Conservation (phyloP, 2,888 invertebrate genomes). For the Erebia epiphron region DNA sequence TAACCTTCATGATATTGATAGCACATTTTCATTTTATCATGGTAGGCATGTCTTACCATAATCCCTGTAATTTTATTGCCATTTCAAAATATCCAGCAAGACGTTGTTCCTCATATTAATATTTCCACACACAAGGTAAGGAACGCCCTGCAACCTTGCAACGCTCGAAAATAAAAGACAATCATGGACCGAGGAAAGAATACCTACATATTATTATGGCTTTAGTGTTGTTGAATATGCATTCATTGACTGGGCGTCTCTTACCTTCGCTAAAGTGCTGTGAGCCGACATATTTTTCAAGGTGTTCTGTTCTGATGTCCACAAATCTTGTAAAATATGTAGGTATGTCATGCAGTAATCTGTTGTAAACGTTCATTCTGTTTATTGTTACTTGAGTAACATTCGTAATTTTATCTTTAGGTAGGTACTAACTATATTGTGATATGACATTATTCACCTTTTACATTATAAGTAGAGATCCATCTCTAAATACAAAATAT, state of each 20-base stretch:
- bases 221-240: constrained; percentile 1
- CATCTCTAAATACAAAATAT: no score
- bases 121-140: background rate
- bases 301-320: background rate
- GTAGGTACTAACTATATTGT: background rate
- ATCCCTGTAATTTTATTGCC: background rate
- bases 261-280: constrained; percentile 7
- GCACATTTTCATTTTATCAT: no score
- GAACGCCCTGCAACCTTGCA: constrained; percentile 4
- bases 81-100: background rate
- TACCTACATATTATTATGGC: constrained; percentile 15
- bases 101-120: no score
- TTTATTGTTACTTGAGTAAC: background rate
- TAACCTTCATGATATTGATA: no score
- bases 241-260: constrained; percentile 4
- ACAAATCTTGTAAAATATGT: background rate
- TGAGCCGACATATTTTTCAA: constrained; percentile 3
- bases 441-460: background rate
- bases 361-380: background rate
- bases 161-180: constrained; percentile 12
- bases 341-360: background rate
- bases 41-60: no score
- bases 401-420: background rate
- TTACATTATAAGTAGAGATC: background rate
- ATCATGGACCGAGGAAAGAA: background rate